Conservation (phyloP, 1,140 invertebrate species). For the Drosophila albomicans region DNA sequence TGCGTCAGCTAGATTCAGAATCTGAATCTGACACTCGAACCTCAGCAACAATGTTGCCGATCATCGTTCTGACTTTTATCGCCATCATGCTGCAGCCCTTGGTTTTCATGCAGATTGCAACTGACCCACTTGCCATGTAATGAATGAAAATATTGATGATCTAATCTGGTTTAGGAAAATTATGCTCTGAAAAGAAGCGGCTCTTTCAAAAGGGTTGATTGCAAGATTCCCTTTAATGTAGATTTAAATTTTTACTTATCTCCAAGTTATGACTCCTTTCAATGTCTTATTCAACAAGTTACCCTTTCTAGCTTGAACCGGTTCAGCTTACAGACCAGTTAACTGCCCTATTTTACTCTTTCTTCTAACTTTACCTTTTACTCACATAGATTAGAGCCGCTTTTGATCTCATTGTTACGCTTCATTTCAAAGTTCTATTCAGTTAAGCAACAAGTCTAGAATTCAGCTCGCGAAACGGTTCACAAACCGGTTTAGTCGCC, state of each 20-base stretch:
- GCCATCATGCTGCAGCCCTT: constrained; percentile 24
- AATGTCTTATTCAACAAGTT: too few relatives aligned
- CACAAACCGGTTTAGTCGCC: neutral
- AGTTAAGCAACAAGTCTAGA: neutral
- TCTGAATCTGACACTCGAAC: constrained; percentile 22
- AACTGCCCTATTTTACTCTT: neutral
- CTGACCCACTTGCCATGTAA: constrained; percentile 8
- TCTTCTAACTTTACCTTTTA: neutral
- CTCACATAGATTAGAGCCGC: neutral
- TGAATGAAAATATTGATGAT: neutral
- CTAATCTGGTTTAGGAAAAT: neutral
- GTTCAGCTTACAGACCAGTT: neutral
- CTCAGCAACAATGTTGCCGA: constrained; percentile 37
- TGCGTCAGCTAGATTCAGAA: constrained; percentile 55
- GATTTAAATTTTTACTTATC: neutral
- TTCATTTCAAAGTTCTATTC: neutral
- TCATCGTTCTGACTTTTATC: neutral
- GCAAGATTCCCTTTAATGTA: neutral
- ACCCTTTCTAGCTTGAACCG: neutral
- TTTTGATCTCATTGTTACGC: neutral
- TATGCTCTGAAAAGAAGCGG: neutral
- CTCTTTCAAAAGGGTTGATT: neutral
- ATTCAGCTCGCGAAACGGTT: neutral
- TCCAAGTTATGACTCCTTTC: neutral
- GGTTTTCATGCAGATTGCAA: constrained; percentile 13